Evolutionary conservation across 2,888 invertebrate genomes (phyloP).

Genomic region (Camptogramma bilineatum): DNA sequence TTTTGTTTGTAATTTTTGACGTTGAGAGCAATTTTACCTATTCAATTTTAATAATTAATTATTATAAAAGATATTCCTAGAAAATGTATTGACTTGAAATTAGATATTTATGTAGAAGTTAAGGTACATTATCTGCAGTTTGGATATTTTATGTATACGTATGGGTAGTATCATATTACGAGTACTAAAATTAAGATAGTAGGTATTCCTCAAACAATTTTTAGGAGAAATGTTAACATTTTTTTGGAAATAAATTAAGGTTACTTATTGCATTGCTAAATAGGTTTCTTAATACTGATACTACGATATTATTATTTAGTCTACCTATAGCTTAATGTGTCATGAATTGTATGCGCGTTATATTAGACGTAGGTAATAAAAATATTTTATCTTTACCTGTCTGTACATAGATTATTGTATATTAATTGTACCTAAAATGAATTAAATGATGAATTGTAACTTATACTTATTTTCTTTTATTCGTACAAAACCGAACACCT

Average conservation of each 20-base stretch:
- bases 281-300: conserved; percentile 35
- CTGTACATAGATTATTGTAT: conserved; percentile 77
- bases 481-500: not conserved
- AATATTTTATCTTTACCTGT: conserved; percentile 50
- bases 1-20: conserved; percentile 44
- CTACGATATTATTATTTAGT: conserved; percentile 34
- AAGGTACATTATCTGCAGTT: conserved; percentile 34
- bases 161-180: conserved; percentile 33
- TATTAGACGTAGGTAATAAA: conserved; percentile 41
- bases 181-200: conserved; percentile 28
- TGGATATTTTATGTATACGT: conserved; percentile 30
- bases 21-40: conserved; percentile 54
- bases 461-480: conserved; percentile 36
- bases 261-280: conserved; percentile 19
- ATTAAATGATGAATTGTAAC: conserved; percentile 67
- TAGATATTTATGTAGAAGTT: conserved; percentile 40
- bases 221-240: conserved; percentile 19
- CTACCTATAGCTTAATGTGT: conserved; percentile 58
- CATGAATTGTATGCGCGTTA: conserved; percentile 51
- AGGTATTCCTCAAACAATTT: conserved; percentile 24
- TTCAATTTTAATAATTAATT: conserved; percentile 44
- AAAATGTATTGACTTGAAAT: conserved; percentile 40
- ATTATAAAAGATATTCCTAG: conserved; percentile 32
- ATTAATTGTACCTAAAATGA: conserved; percentile 73
- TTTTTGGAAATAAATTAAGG: conserved; percentile 19